Evolutionary conservation across 2,888 invertebrate species (phyloP).

Genomic region (Drosophila mimica): DNA sequence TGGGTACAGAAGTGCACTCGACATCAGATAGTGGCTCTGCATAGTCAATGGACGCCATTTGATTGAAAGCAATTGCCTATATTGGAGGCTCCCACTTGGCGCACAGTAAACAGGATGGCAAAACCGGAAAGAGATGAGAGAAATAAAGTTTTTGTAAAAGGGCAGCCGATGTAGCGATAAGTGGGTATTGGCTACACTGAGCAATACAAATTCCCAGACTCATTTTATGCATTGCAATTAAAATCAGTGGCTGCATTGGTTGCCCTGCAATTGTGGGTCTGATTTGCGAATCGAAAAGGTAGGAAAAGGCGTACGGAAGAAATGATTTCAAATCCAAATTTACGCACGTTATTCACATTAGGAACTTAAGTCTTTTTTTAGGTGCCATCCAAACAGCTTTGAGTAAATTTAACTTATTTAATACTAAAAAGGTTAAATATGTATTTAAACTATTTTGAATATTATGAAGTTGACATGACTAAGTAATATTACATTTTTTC

Average conservation of each 20-base stretch:
- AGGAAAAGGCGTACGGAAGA: constrained; percentile 36
- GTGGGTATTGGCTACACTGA: constrained; percentile 12
- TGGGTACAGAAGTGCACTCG: background rate
- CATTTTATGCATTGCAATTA: constrained; percentile 53
- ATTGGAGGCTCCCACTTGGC: constrained; percentile 92
- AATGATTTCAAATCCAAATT: constrained; percentile 34
- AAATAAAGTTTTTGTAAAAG: background rate
- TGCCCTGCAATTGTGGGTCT: constrained; percentile 30
- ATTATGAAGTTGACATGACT: background rate
- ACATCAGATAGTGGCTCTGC: background rate
- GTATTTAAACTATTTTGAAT: background rate
- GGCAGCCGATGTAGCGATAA: constrained; percentile 1
- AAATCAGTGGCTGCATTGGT: constrained; percentile 34
- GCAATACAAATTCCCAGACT: constrained; percentile 23
- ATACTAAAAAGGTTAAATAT: background rate
- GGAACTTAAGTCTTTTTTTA: background rate
- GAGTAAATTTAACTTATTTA: background rate
- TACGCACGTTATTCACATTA: background rate
- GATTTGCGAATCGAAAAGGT: constrained; percentile 56
- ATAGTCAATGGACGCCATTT: constrained; percentile 84
- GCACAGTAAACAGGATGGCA: constrained; percentile 85
- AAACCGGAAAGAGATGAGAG: background rate
- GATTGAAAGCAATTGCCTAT: constrained; percentile 86
- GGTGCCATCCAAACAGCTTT: background rate
- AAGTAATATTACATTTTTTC: background rate